Conservation (phyloP, 2,888 invertebrate genomes). For the Papilio protenor region DNA sequence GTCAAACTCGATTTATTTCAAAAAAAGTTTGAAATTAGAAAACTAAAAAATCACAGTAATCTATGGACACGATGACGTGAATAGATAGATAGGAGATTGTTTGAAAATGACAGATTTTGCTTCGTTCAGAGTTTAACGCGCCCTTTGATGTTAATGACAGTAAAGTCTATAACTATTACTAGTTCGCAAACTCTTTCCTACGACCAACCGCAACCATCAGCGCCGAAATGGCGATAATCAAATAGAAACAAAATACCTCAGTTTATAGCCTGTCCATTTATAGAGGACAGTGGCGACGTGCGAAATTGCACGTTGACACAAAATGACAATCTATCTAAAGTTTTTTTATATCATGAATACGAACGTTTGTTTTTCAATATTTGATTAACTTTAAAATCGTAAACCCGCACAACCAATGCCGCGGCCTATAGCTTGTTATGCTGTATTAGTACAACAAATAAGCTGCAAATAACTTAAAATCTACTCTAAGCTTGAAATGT, state of each 20-base stretch:
- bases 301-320: background rate
- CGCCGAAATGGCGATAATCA: too few relatives aligned
- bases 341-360: background rate
- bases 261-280: too few relatives aligned
- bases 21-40: conserved; percentile 45
- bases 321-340: background rate
- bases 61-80: conserved; percentile 31
- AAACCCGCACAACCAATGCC: background rate
- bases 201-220: too few relatives aligned
- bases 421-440: background rate
- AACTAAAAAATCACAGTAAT: conserved; percentile 18
- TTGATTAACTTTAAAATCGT: too few relatives aligned
- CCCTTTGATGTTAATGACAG: background rate
- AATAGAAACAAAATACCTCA: too few relatives aligned
- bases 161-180: too few relatives aligned
- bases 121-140: background rate
- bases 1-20: conserved; percentile 34
- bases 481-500: too few relatives aligned
- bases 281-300: background rate
- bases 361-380: background rate
- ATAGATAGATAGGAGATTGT: too few relatives aligned
- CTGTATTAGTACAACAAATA: background rate
- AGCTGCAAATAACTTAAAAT: too few relatives aligned
- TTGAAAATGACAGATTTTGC: too few relatives aligned
- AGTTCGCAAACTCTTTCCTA: too few relatives aligned